Evolutionary conservation across 2,113 vertebrate species (phyloP).

Genomic region (Cepphus grylle): DNA sequence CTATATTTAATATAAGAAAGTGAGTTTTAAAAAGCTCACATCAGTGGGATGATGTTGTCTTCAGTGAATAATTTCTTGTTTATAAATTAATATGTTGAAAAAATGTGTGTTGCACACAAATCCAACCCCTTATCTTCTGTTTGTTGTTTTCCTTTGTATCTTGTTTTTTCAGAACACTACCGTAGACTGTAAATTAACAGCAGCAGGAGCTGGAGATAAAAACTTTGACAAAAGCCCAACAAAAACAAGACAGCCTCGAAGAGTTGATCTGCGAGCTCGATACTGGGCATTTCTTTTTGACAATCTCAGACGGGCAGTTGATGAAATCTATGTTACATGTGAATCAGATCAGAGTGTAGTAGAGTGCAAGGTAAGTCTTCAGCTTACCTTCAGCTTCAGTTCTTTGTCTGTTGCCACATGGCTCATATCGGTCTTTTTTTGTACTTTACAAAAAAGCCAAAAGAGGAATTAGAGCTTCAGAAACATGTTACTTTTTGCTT

Average conservation of each 20-base stretch:
- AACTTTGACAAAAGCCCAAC: constrained; percentile 92
- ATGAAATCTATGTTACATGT: constrained; percentile 97
- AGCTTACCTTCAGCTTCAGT: no score
- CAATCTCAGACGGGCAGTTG: constrained; percentile 92
- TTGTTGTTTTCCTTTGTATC: not conserved
- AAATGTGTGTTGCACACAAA: not conserved
- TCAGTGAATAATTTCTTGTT: not conserved
- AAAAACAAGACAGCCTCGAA: constrained; percentile 89
- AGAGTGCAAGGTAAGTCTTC: constrained; percentile 88
- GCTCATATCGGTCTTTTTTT: rapidly evolving
- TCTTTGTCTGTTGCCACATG: not conserved
- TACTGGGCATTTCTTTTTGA: constrained; percentile 99
- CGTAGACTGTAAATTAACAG: constrained; percentile 81
- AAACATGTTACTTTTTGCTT: not conserved
- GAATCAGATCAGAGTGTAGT: constrained; percentile 98
- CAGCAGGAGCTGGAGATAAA: constrained; percentile 82
- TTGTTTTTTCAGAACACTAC: constrained; percentile 71
- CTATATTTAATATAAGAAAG: not conserved
- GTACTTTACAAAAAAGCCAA: no score
- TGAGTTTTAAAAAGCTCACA: not conserved
- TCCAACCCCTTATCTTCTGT: not conserved
- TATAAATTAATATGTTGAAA: not conserved
- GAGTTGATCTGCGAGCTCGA: constrained; percentile 91
- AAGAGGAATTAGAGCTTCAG: not conserved
- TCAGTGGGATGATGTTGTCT: not conserved